Conservation (phyloP, 2,113 vertebrate species). For the Hippocampus zosterae region DNA sequence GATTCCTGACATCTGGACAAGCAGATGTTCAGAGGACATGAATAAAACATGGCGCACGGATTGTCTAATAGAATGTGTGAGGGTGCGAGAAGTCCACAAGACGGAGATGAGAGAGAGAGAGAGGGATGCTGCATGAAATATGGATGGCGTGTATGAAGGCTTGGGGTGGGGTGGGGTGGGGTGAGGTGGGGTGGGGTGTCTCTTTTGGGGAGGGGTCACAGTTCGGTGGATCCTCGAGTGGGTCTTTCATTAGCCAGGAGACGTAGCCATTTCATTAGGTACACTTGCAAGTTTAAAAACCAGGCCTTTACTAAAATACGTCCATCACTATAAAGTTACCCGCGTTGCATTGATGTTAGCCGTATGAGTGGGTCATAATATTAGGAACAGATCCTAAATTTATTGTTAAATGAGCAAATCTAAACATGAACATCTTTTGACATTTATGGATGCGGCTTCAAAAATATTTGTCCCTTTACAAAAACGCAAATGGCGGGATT, state of each 20-base stretch:
- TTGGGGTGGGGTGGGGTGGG: constrained; percentile 48
- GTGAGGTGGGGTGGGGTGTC: constrained; percentile 46
- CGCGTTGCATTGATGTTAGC: too few species aligned
- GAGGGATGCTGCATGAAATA: constrained; percentile 61
- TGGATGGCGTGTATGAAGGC: constrained; percentile 56
- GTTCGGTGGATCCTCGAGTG: constrained; percentile 8
- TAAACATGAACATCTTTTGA: too few species aligned
- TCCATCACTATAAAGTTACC: too few species aligned
- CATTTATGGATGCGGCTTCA: too few species aligned
- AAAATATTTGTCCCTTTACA: too few species aligned
- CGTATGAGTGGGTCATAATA: neutral
- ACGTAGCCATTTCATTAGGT: neutral
- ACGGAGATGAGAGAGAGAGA: constrained; percentile 21
- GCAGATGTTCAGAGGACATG: constrained; percentile 65
- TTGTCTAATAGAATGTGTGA: constrained; percentile 45
- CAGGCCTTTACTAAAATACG: neutral
- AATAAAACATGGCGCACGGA: constrained; percentile 71
- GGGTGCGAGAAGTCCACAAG: neutral
- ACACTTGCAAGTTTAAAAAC: neutral
- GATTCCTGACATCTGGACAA: constrained; percentile 65
- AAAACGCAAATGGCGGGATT: too few species aligned
- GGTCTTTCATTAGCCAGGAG: neutral
- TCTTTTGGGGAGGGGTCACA: constrained; percentile 32
- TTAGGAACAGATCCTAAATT: neutral
- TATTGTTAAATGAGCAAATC: too few species aligned